Evolutionary conservation across 2,888 invertebrate genomes (phyloP), one percentile per base, ranked within the genome.

Genomic region (Sisyra nigra): DNA sequence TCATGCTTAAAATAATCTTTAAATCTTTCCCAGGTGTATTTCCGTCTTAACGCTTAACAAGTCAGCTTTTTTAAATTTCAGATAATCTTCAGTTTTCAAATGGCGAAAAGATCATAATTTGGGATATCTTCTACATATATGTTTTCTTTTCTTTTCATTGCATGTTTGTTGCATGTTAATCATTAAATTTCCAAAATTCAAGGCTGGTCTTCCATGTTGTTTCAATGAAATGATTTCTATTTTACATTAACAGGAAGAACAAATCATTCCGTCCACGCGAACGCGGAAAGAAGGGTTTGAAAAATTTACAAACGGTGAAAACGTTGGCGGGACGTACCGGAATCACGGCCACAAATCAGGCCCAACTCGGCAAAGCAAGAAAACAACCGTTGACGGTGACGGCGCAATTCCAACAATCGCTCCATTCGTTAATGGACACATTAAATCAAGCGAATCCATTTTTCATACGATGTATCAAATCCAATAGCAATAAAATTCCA

Each of bases 301-400:
- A 89, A 62, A 89, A 91, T 65, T 70, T 92, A 45, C 86, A 91
- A 65, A 85, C 88, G 41, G 84, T 93, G 48, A 93, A 93, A 66
- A 89, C 88, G 3, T 67, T 93, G 42, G 88, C 89, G 2, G 87
- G 85, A 2, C 69, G 79, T 49, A 84, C 74, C 37, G 74, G 74
- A 38, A 69, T 73, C 45, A 71, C 73, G 47, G 67, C 71, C 2
- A 69, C 72, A 9, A 60, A 57, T 48, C 62, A 63, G 47, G 58
- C 57, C 30, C 66, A 67, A 52, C 52, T 64, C 13, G 70, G 71
- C 10, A 76, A 76, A 57, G 81, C 82, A 31, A 67, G 87, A 46
- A 88, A 88, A 61, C 86, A 89, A 55, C 87, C 89, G 9, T 76
- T 89, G 56, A 93, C 93, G 0, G 94, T 94, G 2, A 86, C 91